These are phyloP conservation scores for Drosophila orena DNA, from an alignment of 1,140 invertebrate species.

Conservation along the genomic window DNA sequence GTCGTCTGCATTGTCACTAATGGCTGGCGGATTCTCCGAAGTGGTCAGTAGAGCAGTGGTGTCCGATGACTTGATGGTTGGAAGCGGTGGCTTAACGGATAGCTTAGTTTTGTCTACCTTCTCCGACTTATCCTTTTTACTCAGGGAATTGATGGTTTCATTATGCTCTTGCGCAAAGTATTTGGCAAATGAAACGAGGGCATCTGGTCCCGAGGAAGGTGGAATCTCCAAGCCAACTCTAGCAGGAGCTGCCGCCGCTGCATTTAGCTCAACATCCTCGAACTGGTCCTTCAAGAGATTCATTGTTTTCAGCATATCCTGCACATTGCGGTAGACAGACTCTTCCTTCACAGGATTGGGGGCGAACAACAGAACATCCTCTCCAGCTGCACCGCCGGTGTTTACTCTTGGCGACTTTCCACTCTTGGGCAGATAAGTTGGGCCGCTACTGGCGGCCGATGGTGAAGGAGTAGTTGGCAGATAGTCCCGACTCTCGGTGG, in stretches of 20 bases:
- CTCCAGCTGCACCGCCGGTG: slow-evolving; percentile 49
- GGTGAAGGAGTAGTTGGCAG: slow-evolving; percentile 64
- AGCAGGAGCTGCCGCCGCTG: slow-evolving; percentile 61
- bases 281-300: slow-evolving; percentile 78
- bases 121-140: slow-evolving; percentile 42
- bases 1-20: slow-evolving; percentile 77
- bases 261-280: slow-evolving; percentile 65
- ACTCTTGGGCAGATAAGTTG: slow-evolving; percentile 77
- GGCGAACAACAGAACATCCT: slow-evolving; percentile 67
- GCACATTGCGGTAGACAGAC: slow-evolving; percentile 82
- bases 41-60: slow-evolving; percentile 67
- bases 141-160: slow-evolving; percentile 82
- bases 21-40: slow-evolving; percentile 50
- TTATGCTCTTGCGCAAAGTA: slow-evolving; percentile 91
- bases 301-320: slow-evolving; percentile 85
- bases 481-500: slow-evolving; percentile 61
- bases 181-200: slow-evolving; percentile 90
- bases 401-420: slow-evolving; percentile 49
- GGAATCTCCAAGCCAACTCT: slow-evolving; percentile 88
- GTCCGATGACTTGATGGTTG: slow-evolving; percentile 60
- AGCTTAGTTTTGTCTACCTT: slow-evolving; percentile 59
- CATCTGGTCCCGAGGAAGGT: slow-evolving; percentile 90
- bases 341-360: slow-evolving; percentile 68
- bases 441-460: slow-evolving; percentile 66
- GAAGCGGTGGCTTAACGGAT: slow-evolving; percentile 53